Base-by-base conservation (phyloP, 2,888 invertebrate species). In the Eledona agricola region DNA sequence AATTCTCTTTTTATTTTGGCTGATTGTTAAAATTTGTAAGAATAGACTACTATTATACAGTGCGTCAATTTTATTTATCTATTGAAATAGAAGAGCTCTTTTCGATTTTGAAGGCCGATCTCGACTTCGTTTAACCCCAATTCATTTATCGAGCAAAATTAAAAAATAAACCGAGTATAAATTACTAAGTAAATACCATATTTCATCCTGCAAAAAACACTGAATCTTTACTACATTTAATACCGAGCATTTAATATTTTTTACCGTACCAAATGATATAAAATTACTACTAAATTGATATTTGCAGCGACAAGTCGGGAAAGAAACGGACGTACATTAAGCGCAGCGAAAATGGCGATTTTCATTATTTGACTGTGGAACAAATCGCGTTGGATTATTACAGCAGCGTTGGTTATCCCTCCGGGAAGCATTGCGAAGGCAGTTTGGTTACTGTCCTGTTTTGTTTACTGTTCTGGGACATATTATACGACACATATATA, bases 381-480 rank as follows among this genome's bases (percentile, higher is more conserved):
- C 75, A 81, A 54, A 72, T 81, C 15, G 83, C 81, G 1, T 63
- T 83, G 22, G 70, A 75, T 7, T 74, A 83, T 70, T 86, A 85
- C 67, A 34, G 59, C 62, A 31, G 57, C 20, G 59, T 74, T 50
- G 82, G 80, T 4, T 84, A 75, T 65, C 65, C 74, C 1, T 70
- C 77, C 59, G 83, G 81, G 69, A 59, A 60, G 6, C 74, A 76
- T 46, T 74, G 71, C 46, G 76, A 75, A 59, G 73, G 73, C 9
- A 38, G 57, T 1, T 47, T 74, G 11, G 54, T 75, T 5, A 55
- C 35, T 28, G 64, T 66, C 5, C 43, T 71, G 1, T 72, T 73
- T 54, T 56, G 60, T 16, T 47, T 75, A 4, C 60, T 89, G 3
- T 90, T 93, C 73, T 93, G 92, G 91, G 88, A 92, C 59, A 83